Base-by-base conservation (phyloP, 2,888 invertebrate species). In the Muschampia plurimacula region DNA sequence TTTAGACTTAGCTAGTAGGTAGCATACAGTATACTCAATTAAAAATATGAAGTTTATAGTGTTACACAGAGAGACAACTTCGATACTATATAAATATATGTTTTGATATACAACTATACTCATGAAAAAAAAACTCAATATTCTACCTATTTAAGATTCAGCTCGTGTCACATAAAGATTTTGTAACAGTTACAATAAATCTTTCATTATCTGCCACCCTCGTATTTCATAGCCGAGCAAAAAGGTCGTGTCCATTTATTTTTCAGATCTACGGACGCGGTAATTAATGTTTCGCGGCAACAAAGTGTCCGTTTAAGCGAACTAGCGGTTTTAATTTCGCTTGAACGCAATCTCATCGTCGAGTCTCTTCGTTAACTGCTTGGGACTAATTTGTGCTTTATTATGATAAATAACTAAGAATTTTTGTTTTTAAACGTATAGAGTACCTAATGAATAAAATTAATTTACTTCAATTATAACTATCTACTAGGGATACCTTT, bases 251-350 rank as follows among this genome's bases (percentile, higher is more conserved):
- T 75, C 75, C 68, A 71, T 65, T 71, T 41, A 69, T 69, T 57
- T 71, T 72, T 72, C 72, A 74, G 57, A 69, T 75, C 74, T 62
- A 49, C 77, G 73, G 65, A 49, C 62, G 75, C 77, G 67, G 81
- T 85, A 84, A 87, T 87, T 84, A 86, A 89, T 87, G 86, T 83
- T 83, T 78, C 78, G 84, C 74, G 82, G 84, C 82, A 82, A 83
- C 84, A 83, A 85, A 86, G 85, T 85, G 82, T 84, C 83, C 84
- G 81, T 86, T 87, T 86, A 82, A 81, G 78, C 78, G 83, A 83
- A 84, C 84, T 81, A 84, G 85, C 84, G 85, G 84, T 86, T 87
- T 89, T 87, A 84, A 87, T 87, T 86, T 84, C 78, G 75, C 80
- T 82, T 73, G 77, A 84, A 83, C 77, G 77, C 78, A 78, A 81